Conservation (phyloP, 2,113 vertebrate species). For the Corynorhinus townsendii region DNA sequence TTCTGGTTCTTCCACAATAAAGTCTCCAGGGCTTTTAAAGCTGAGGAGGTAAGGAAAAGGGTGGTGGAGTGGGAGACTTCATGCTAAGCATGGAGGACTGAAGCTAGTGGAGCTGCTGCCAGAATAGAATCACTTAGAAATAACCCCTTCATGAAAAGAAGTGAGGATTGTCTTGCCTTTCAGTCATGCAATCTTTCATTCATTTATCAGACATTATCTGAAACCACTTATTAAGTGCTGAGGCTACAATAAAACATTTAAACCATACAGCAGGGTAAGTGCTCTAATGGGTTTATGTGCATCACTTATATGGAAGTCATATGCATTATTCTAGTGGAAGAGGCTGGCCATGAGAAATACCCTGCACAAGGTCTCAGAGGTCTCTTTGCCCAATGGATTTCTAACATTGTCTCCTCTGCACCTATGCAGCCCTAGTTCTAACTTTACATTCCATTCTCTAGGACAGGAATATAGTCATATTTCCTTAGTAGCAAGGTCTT, state of each 20-base stretch:
- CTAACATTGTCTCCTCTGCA: not conserved
- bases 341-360: not conserved
- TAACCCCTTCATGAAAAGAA: not conserved
- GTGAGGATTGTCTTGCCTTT: not conserved
- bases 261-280: not conserved
- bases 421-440: not conserved
- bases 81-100: not conserved
- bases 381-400: not conserved
- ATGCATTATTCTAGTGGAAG: not conserved
- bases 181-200: not conserved
- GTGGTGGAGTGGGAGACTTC: not conserved
- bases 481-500: not conserved
- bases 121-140: not conserved
- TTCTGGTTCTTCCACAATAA: not conserved
- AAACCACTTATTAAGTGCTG: not conserved
- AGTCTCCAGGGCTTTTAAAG: not conserved
- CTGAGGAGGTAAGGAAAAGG: not conserved
- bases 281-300: not conserved
- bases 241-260: conserved; percentile 8
- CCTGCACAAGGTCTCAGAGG: not conserved
- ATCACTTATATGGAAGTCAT: not conserved
- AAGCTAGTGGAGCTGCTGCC: not conserved
- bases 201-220: not conserved
- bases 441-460: not conserved
- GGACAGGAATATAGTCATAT: not conserved